Evolutionary conservation across 2,113 vertebrate species (phyloP).

Genomic region (Neopipo cinnamomea): DNA sequence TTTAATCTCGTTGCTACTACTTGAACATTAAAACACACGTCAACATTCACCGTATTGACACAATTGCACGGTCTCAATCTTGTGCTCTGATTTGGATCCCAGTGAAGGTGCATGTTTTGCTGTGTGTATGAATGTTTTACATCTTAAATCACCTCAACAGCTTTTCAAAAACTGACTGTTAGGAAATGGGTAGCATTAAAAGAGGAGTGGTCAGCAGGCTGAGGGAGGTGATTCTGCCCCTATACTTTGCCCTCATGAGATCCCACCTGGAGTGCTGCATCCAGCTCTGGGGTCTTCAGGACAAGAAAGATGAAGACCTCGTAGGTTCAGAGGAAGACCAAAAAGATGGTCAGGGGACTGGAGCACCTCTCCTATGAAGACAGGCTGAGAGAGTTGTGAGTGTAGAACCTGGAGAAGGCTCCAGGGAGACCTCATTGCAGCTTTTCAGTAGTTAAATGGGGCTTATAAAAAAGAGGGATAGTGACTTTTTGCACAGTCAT

Average conservation of each 20-base stretch:
- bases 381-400: background rate
- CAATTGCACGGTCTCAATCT: background rate
- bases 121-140: background rate
- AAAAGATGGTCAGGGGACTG: background rate
- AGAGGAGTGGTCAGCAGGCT: background rate
- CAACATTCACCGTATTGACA: background rate
- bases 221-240: background rate
- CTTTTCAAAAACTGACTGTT: background rate
- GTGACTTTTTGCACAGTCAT: background rate
- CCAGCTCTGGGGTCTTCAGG: background rate
- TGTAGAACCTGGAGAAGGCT: background rate
- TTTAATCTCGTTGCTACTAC: background rate
- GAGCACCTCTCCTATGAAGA: background rate
- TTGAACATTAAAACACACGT: background rate
- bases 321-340: background rate
- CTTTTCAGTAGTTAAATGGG: background rate
- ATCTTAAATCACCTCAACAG: background rate
- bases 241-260: background rate
- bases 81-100: background rate
- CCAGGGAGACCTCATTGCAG: background rate
- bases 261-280: background rate
- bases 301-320: background rate
- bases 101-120: background rate
- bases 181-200: background rate
- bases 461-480: background rate